These are phyloP conservation scores for Dufourea novaeangliae DNA, from an alignment of 1,140 invertebrate species.

Conservation along the genomic window DNA sequence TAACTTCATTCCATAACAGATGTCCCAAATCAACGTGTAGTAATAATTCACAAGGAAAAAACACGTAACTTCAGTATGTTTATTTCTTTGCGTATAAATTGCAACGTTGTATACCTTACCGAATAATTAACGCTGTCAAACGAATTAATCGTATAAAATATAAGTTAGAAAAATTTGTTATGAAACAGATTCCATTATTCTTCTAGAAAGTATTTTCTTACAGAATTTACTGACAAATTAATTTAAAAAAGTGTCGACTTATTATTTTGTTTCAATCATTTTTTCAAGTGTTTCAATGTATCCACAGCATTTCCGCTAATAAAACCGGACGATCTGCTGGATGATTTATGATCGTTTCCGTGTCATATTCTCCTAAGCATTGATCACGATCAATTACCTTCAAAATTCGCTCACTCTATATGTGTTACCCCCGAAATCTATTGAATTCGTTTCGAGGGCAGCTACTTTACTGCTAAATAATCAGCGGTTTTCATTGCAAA, in stretches of 20 bases:
- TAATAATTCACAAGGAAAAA: neutral
- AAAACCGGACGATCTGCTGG: neutral
- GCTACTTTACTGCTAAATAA: neutral
- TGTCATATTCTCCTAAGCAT: constrained; percentile 14
- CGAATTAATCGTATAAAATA: too few species aligned
- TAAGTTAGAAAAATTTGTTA: too few species aligned
- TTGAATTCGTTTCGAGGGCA: neutral
- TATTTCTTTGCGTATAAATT: too few species aligned
- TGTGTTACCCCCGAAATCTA: constrained; percentile 5
- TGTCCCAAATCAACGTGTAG: neutral
- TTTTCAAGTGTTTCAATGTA: neutral
- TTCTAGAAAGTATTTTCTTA: too few species aligned
- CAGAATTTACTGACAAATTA: too few species aligned
- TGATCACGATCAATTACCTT: constrained; percentile 17
- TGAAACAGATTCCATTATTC: too few species aligned
- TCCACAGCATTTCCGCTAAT: neutral
- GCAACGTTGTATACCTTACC: too few species aligned
- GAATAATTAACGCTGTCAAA: too few species aligned
- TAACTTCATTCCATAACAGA: neutral
- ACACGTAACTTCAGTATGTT: too few species aligned
- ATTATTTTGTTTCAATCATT: too few species aligned
- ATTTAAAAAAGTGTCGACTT: too few species aligned
- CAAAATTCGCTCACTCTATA: neutral
- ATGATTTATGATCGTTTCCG: constrained; percentile 40
- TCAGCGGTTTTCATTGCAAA: constrained; percentile 17